Percentiles rank a stretch among this genome's conserved stretches.
Conservation (phyloP, 2,888 invertebrate genomes). For the Cosmia trapezina region DNA sequence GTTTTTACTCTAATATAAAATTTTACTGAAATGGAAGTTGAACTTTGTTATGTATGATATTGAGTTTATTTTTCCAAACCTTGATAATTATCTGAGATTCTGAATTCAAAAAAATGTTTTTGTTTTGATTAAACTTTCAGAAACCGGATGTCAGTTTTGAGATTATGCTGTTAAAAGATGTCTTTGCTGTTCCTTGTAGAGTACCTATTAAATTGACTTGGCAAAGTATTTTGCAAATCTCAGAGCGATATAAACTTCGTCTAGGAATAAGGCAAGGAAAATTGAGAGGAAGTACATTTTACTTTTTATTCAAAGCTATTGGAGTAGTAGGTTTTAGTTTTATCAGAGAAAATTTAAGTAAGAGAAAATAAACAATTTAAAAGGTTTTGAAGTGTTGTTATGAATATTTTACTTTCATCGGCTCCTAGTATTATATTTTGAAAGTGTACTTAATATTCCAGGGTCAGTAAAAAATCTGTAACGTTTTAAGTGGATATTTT, state of each 20-base stretch:
- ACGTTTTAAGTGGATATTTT: background rate
- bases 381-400: background rate
- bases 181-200: background rate
- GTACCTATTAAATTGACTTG: background rate
- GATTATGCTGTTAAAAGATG: background rate
- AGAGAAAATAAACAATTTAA: background rate
- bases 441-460: background rate
- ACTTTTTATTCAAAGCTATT: background rate
- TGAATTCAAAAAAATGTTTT: background rate
- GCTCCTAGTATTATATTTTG: background rate
- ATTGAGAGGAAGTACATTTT: background rate
- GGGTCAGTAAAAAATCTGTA: no score
- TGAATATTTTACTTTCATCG: background rate
- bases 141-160: background rate
- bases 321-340: background rate
- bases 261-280: background rate
- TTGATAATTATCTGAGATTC: background rate
- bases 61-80: background rate
- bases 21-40: background rate
- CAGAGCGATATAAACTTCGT: background rate
- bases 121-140: background rate
- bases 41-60: background rate
- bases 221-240: background rate
- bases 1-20: no score
- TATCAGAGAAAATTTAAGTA: background rate